Percentiles rank a stretch among this genome's conserved stretches.
Conservation (phyloP, 1,140 invertebrate genomes). For the Thalassaphorura encarpata region DNA sequence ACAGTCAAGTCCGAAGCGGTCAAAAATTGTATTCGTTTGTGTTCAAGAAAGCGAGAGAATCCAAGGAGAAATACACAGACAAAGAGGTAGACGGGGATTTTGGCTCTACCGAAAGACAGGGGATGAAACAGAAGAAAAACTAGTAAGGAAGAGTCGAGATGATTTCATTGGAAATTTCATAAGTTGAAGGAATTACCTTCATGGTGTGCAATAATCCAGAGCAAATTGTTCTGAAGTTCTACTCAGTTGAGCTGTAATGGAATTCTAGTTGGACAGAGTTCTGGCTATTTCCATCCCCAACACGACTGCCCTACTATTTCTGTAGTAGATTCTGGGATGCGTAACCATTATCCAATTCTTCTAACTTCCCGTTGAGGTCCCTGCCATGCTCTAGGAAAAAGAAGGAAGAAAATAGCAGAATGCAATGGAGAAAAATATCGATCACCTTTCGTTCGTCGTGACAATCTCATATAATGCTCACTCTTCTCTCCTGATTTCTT, state of each 20-base stretch:
- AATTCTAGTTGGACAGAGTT: neutral
- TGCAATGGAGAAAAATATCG: too few species aligned
- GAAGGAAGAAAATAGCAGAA: neutral
- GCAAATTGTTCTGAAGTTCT: slow-evolving; percentile 11
- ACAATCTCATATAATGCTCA: neutral
- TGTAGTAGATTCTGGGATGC: too few species aligned
- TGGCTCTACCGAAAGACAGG: too few species aligned
- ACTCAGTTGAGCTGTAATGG: slow-evolving; percentile 1
- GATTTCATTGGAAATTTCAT: slow-evolving; percentile 6
- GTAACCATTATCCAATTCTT: too few species aligned
- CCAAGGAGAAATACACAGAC: neutral
- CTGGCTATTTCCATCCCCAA: neutral
- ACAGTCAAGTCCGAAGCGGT: too few species aligned
- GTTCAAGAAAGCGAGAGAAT: neutral
- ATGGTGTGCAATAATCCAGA: slow-evolving; percentile 4
- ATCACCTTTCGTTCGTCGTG: neutral
- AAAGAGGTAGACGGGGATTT: neutral
- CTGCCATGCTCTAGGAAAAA: too few species aligned
- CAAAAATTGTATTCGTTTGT: too few species aligned
- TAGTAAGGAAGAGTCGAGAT: too few species aligned
- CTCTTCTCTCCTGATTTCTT: neutral
- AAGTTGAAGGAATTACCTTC: slow-evolving; percentile 10
- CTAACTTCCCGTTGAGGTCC: too few species aligned
- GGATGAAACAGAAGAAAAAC: neutral
- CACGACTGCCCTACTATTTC: neutral